These are phyloP conservation scores for Phodopus roborovskii DNA, from an alignment of 2,113 vertebrate species.

Conservation along the genomic window DNA sequence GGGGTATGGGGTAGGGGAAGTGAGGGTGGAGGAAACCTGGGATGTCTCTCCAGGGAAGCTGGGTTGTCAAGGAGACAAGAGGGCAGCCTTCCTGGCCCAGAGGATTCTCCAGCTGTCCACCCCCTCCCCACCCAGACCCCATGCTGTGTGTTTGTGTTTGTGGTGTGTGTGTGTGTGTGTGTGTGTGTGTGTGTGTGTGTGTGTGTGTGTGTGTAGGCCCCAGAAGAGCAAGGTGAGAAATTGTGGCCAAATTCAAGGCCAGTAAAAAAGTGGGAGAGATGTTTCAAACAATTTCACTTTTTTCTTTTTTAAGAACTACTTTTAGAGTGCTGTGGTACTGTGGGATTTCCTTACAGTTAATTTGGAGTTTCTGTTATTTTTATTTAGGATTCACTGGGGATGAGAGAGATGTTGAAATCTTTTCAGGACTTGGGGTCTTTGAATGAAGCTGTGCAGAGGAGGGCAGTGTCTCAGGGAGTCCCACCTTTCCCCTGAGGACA, in stretches of 20 bases:
- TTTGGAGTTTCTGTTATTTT: neutral
- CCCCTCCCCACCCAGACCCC: neutral
- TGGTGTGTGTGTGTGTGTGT: neutral
- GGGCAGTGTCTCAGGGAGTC: neutral
- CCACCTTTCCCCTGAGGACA: neutral
- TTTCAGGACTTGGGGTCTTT: neutral
- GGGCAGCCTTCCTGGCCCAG: neutral
- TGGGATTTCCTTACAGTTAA: conserved; percentile 8
- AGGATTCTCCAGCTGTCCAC: neutral
- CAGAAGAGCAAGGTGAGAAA: neutral
- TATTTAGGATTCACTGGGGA: neutral
- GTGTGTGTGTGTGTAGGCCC: neutral
- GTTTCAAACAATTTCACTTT: neutral
- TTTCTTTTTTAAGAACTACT: neutral
- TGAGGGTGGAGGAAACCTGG: neutral
- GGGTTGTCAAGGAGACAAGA: conserved; percentile 68
- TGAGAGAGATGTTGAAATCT: neutral
- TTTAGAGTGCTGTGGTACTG: neutral
- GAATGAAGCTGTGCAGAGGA: neutral
- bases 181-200: neutral
- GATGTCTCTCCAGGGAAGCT: neutral
- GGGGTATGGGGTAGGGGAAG: neutral
- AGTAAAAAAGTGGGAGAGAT: neutral
- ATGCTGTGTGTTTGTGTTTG: too few relatives aligned
- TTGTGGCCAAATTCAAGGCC: neutral